Evolutionary conservation across 1,140 invertebrate species (phyloP), one percentile per base, ranked within the genome.

Genomic region (Gryllus bimaculatus): DNA sequence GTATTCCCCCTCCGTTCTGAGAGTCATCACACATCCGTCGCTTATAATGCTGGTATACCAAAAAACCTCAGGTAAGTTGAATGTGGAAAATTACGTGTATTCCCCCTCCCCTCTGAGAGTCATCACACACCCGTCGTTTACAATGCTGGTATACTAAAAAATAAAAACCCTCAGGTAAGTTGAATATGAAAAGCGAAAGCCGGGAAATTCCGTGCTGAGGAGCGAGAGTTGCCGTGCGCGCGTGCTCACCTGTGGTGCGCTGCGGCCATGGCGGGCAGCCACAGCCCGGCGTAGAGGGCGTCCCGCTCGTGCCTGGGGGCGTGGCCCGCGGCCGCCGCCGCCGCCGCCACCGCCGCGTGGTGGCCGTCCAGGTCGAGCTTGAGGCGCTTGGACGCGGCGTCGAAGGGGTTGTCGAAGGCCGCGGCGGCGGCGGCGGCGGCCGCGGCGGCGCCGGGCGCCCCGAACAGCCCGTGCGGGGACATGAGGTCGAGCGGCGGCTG

Each of bases 351-450:
- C 21, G 81, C 78, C 13, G 81, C 80, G 26, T 82, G 81, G 49
- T 82, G 81, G 39, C 84, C 83, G 80, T 93, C 91, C 85, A 93
- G 47, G 76, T 93, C 91, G 73, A 93, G 82, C 84, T 94, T 94
- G 82, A 94, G 88, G 74, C 93, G 87, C 85, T 94, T 94, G 47
- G 88, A 90, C 15, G 91, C 88, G n/a, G 83, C 82, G 82, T 93
- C 92, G 82, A 92, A 93, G n/a, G 90, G 90, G 82, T 92, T 92
- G 81, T 93, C 92, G 83, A 93, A 93, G 77, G 91, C 91, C 79
- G 91, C 90, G 10, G 82, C 82, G 18, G 83, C 82, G 82, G 93
- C 92, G 82, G 92, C 92, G 20, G 90, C 90, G 82, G 92, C 92
- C 81, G 92, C 92, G 83, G 93, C 93, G 76, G 91, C 91, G 79